Percentiles rank a stretch among this genome's conserved stretches.
Conservation (phyloP, 2,888 invertebrate genomes). For the Drosophila fungiperda region DNA sequence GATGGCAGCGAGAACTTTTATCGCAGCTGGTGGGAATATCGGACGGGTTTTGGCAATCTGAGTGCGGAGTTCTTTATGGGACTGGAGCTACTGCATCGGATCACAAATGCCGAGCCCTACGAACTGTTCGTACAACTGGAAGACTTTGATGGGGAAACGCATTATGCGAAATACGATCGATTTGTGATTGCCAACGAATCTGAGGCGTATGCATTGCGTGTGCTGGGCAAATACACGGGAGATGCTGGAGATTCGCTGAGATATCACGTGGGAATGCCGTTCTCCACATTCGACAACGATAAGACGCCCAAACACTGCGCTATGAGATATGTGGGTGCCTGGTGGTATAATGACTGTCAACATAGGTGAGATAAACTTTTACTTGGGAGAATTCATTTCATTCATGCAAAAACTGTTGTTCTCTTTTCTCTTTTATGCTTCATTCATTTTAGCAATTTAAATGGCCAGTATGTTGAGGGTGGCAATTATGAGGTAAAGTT, state of each 20-base stretch:
- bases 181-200: conserved; percentile 88
- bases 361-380: conserved; percentile 85
- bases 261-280: conserved; percentile 89
- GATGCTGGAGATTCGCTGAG: conserved; percentile 89
- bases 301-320: conserved; percentile 88
- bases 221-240: conserved; percentile 88
- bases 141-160: conserved; percentile 87
- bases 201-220: conserved; percentile 88
- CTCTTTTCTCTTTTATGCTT: background rate
- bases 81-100: conserved; percentile 87
- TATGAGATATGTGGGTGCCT: conserved; percentile 88
- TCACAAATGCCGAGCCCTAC: conserved; percentile 83
- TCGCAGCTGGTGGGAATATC: conserved; percentile 88
- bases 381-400: background rate
- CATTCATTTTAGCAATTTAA: conserved; percentile 87
- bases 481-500: conserved; percentile 84
- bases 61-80: conserved; percentile 90
- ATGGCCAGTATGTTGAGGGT: conserved; percentile 85
- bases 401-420: background rate
- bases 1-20: conserved; percentile 89
- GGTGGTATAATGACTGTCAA: conserved; percentile 91
- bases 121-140: conserved; percentile 88
- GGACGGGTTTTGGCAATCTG: conserved; percentile 89
- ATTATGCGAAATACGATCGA: conserved; percentile 87
- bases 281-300: conserved; percentile 89